Base-by-base conservation (phyloP, 2,888 invertebrate genomes). In the Sminthurinus aureus region DNA sequence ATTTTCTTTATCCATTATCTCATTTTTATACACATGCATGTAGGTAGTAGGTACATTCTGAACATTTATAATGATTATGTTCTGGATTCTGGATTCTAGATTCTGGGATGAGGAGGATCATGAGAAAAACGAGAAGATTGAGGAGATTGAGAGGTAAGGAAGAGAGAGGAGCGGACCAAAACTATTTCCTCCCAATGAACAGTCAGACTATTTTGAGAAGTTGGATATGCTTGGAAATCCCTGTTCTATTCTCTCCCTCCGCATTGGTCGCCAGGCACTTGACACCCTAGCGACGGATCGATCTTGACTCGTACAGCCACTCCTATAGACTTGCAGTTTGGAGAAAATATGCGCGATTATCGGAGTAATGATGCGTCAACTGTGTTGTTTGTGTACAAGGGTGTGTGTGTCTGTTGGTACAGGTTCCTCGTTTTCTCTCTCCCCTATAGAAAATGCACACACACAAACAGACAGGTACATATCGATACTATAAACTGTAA, bases 321-420 rank as follows among this genome's bases (percentile, higher is more conserved):
- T 86, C 86, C 86, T 66, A 58, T 66, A 58, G 82, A 82, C 75
- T 75, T 66, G 64, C 73, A 51, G 80, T 64, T 75, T 66, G 64
- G 76, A 51, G 80, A 78, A 85, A 85, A 84, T 85, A 81, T 86
- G 86, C 86, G 86, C 86, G 85, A 86, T 86, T 86, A 86, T 84
- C 84, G 81, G 84, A 76, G 85, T 86, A 86, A 86, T 86, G 86
- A 84, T 85, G 86, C 86, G 85, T 86, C 84, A 85, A 86, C 79
- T 82, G 64, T 1, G 38, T 38, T 38, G 38, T 38, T 38, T 38
- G 38, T 38, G 38, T n/a, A n/a, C n/a, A n/a, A n/a, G n/a, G n/a
- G n/a, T 67, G 64, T 73, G 77, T 84, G 50, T 12, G 50, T 38
- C 66, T 4, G 38, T 38, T n/a, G n/a, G 38, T 38, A 38, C 38